Evolutionary conservation across 2,888 invertebrate species (phyloP), one percentile per base, ranked within the genome.

Genomic region (Philhelius pedissequus): DNA sequence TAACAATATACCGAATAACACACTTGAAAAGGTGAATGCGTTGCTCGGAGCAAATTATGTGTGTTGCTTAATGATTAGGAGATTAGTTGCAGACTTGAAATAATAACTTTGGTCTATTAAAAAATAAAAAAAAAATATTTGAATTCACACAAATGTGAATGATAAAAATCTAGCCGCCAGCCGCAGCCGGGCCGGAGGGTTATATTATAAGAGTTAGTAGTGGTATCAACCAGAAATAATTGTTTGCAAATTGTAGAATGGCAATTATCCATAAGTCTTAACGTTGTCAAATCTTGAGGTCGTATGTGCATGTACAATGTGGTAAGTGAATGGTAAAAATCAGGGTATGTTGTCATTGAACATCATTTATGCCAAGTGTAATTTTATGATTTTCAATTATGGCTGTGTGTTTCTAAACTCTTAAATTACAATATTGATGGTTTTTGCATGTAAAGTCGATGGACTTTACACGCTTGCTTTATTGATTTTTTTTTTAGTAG

Each of bases 1-100:
- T 52, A 80, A 73, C 18, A 40, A 38, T 6, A 58, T 45, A 54
- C 56, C 27, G 62, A 18, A 43, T 43, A 62, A 43, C 22, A 60
- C 15, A 43, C 27, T 27, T 43, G 13, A 62, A 43, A 56, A 62
- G 18, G 43, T 62, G 27, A 62, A 62, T 58, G 58, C 38, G 9
- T 58, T 38, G 58, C 58, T 58, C 15, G 13, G 25, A 38, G 58
- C 58, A 4, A 25, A 7, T 32, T 18, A 20, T 13, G 3, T 13
- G 3, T 30, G 62, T 62, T 62, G 27, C 62, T 30, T 62, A 62
- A 62, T 43, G 7, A 18, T 15, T 8, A 30, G 43, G 62, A 62
- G 58, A 38, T 58, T 58, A 58, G 13, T 32, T 62, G 43, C 15
- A 27, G 43, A 62, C 18, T 22, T 60, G 15, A 35, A 43, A 11